Evolutionary conservation across 2,888 invertebrate genomes (phyloP).

Genomic region (Ernsta delagoae): DNA sequence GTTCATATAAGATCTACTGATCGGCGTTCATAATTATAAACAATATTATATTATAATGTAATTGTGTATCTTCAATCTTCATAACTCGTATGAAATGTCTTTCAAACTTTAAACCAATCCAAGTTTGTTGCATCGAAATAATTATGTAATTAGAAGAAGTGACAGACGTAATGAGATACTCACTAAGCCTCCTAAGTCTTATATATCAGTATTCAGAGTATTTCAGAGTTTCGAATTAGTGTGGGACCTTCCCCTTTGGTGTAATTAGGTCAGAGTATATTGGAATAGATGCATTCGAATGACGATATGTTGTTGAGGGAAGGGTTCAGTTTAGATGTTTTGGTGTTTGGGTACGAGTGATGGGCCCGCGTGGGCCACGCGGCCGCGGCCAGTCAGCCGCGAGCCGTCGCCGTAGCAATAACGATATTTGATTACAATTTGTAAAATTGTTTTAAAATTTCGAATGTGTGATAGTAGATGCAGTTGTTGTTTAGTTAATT

Average conservation of each 20-base stretch:
- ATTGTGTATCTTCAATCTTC: constrained; percentile 18
- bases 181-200: constrained; percentile 10
- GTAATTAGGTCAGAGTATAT: constrained; percentile 20
- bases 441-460: constrained; percentile 84
- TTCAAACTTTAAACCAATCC: too few relatives aligned
- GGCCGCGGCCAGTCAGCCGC: constrained; percentile 2
- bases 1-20: too few relatives aligned
- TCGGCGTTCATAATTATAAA: constrained; percentile 5
- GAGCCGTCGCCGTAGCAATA: constrained; percentile 78
- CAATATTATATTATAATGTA: not conserved
- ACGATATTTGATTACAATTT: constrained; percentile 81
- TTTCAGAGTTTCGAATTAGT: constrained; percentile 28
- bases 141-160: constrained; percentile 12
- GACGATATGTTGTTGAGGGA: not conserved
- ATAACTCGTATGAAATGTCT: constrained; percentile 13
- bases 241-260: constrained; percentile 14
- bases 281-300: constrained; percentile 16
- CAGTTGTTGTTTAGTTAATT: constrained; percentile 85
- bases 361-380: constrained; percentile 18
- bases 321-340: constrained; percentile 21
- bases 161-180: constrained; percentile 16
- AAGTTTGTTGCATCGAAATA: constrained; percentile 1
- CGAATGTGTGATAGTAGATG: constrained; percentile 86
- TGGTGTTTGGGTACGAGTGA: constrained; percentile 18
- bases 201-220: constrained; percentile 32